phyloP scores from a whole-genome alignment of 1,140 invertebrate species.

The Neodiprion virginianus region DNA sequence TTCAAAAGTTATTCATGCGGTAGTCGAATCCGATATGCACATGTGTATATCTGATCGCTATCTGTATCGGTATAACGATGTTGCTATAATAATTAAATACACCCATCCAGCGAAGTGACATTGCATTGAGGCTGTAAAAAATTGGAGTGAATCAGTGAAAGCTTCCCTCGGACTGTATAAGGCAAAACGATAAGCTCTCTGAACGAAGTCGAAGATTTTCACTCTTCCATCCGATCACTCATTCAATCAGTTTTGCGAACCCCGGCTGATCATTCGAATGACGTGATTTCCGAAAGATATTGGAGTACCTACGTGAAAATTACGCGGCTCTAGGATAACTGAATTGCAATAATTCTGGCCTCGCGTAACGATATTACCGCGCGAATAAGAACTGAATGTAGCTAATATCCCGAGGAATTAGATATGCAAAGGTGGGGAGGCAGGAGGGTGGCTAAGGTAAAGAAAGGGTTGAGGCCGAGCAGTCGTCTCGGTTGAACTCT shows the following conservation, averaged over 20 bases:
- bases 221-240: too few relatives aligned
- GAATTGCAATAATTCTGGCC: too few relatives aligned
- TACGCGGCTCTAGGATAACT: neutral
- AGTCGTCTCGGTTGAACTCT: neutral
- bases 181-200: too few relatives aligned
- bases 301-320: neutral
- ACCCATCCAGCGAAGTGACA: neutral
- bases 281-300: neutral
- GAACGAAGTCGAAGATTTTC: too few relatives aligned
- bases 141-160: neutral
- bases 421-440: neutral
- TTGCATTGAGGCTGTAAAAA: neutral
- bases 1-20: conserved; percentile 29
- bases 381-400: neutral
- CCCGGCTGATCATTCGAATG: too few relatives aligned
- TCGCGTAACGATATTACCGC: too few relatives aligned
- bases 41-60: conserved; percentile 28
- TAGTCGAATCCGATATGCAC: conserved; percentile 23
- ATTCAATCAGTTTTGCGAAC: too few relatives aligned
- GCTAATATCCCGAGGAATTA: neutral
- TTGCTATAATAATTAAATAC: conserved; percentile 22
- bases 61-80: conserved; percentile 27
- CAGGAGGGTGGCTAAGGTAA: neutral
- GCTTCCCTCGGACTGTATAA: neutral
- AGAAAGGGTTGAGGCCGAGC: conserved; percentile 9